Conservation (phyloP, 1,140 invertebrate genomes). For the Lordiphosa collinella region DNA sequence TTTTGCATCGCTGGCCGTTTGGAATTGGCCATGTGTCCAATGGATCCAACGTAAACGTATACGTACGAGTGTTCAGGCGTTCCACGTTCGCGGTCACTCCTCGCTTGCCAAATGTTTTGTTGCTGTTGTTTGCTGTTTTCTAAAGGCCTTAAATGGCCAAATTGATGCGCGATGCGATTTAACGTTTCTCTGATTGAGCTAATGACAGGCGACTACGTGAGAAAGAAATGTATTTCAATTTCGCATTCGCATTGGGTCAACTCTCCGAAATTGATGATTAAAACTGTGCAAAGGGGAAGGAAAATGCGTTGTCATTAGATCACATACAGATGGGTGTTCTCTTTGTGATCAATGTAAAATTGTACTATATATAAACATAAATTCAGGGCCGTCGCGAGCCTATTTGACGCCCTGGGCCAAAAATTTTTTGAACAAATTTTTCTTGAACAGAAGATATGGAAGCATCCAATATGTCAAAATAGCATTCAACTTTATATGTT, state of each 20-base stretch:
- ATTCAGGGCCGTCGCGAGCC: too few relatives aligned
- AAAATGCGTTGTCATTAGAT: neutral
- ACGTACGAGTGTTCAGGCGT: neutral
- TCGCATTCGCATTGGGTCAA: conserved; percentile 71
- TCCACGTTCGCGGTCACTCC: conserved; percentile 37
- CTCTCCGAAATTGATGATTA: conserved; percentile 1
- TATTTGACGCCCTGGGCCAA: too few relatives aligned
- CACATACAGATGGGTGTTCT: too few relatives aligned
- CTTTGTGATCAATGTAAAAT: neutral
- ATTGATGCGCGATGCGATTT: conserved; percentile 71
- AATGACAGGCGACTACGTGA: conserved; percentile 78
- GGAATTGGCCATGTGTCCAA: conserved; percentile 43
- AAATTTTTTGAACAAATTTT: too few relatives aligned
- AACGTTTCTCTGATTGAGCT: conserved; percentile 75
- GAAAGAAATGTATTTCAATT: conserved; percentile 79
- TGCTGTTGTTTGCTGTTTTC: conserved; percentile 24
- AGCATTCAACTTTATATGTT: too few relatives aligned
- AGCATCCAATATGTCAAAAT: too few relatives aligned
- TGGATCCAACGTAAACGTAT: conserved; percentile 16
- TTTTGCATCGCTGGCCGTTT: conserved; percentile 54
- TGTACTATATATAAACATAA: too few relatives aligned
- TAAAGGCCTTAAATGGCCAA: conserved; percentile 55
- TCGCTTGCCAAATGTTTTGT: conserved; percentile 41
- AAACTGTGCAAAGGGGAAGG: neutral
- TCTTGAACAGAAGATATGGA: too few relatives aligned